Evolutionary conservation across 2,113 vertebrate species (phyloP).

Genomic region (Bettongia penicillata): DNA sequence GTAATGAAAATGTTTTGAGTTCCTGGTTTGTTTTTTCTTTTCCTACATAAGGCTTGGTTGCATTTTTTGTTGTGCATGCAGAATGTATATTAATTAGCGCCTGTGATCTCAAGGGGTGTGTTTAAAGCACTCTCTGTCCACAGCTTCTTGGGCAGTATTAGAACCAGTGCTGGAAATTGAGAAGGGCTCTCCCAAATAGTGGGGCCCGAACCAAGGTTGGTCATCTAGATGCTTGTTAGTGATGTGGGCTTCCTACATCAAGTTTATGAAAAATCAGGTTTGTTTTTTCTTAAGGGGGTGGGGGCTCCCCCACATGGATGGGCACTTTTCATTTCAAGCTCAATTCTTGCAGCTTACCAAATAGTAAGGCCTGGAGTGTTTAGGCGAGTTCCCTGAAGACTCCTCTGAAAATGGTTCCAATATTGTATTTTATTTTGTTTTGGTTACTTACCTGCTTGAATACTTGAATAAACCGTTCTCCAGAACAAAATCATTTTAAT

Average conservation of each 20-base stretch:
- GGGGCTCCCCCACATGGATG: conserved; percentile 83
- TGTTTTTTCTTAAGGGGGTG: conserved; percentile 69
- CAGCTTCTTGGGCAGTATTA: conserved; percentile 83
- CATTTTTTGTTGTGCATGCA: conserved; percentile 84
- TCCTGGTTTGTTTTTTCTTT: conserved; percentile 79
- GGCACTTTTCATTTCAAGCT: conserved; percentile 85
- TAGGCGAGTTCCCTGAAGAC: conserved; percentile 64
- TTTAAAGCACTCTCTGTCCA: conserved; percentile 75
- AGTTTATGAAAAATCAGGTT: conserved; percentile 71
- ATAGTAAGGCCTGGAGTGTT: conserved; percentile 62
- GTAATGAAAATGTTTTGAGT: conserved; percentile 79
- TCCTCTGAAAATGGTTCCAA: conserved; percentile 78
- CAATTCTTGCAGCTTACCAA: conserved; percentile 80
- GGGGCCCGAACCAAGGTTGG: conserved; percentile 66
- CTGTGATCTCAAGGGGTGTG: conserved; percentile 78
- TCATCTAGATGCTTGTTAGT: conserved; percentile 68
- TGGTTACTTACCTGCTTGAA: conserved; percentile 84
- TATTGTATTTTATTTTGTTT: conserved; percentile 69
- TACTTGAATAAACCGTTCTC: conserved; percentile 87
- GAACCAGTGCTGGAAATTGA: conserved; percentile 77
- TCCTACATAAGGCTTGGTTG: conserved; percentile 77
- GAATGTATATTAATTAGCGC: conserved; percentile 76
- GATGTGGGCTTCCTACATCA: conserved; percentile 60
- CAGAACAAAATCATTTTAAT: conserved; percentile 82
- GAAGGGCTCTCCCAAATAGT: conserved; percentile 73